Evolutionary conservation across 1,140 invertebrate genomes (phyloP).

Genomic region (Tenebrio molitor): DNA sequence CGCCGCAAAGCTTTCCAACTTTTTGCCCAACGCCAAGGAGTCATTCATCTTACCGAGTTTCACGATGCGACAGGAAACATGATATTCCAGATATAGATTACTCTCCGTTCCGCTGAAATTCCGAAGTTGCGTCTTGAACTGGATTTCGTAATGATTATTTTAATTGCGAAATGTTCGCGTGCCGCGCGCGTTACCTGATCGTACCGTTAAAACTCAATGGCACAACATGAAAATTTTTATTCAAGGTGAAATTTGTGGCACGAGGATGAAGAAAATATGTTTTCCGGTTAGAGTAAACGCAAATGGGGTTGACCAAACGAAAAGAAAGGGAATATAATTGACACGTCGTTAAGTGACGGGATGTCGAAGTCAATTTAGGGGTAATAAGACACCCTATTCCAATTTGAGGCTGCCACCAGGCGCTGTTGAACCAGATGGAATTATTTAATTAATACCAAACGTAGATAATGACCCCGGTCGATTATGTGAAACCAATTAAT

Average conservation of each 20-base stretch:
- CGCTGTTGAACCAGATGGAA: neutral
- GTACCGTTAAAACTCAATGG: neutral
- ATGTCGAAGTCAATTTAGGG: neutral
- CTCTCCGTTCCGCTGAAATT: neutral
- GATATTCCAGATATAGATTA: constrained; percentile 40
- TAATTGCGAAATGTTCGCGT: constrained; percentile 11
- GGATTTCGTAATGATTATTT: constrained; percentile 24
- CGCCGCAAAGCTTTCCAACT: constrained; percentile 24
- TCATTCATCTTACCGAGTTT: constrained; percentile 35
- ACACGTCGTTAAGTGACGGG: neutral
- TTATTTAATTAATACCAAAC: constrained; percentile 7
- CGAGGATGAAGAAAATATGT: too few relatives aligned
- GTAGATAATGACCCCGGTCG: neutral
- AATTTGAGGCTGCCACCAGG: too few relatives aligned
- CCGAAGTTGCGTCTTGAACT: neutral
- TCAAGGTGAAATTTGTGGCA: too few relatives aligned
- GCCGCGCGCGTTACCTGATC: neutral
- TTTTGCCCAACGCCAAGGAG: constrained; percentile 34
- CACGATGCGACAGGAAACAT: constrained; percentile 36
- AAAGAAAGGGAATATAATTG: neutral
- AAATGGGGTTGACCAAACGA: too few relatives aligned
- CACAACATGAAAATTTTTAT: too few relatives aligned
- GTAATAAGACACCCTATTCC: too few relatives aligned
- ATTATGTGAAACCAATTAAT: constrained; percentile 23
- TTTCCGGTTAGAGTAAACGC: too few relatives aligned